Base-by-base conservation (phyloP, 2,113 vertebrate genomes). In the Donacobius atricapilla region DNA sequence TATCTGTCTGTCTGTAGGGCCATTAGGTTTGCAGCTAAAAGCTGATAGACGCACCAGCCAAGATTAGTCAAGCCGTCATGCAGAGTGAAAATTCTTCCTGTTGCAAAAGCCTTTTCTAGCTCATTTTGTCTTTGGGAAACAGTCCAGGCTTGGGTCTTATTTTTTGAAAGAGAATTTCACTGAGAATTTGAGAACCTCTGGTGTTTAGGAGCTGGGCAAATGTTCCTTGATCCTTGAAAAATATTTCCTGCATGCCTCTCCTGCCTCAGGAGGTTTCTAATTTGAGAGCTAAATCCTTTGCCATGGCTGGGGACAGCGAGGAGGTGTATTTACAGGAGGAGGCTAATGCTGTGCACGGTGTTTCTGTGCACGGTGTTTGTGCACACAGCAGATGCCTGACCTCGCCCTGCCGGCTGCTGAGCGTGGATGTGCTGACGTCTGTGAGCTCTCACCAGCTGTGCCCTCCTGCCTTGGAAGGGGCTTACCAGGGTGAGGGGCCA, bases 341-440 rank as follows among this genome's bases (percentile, higher is more conserved):
- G 6, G 28, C 2, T 4, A 5, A 48, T 39, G 54, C 51, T 35
- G 13, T 20, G 31, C 21, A 1, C 7, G 2, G n/a, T 39, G 70
- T 51, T 77, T 47, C 21, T 60, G 48, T 1, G 37, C 0, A 0
- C 20, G 23, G 35, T 2, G 11, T 66, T 57, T 75, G 39, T 81
- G 73, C 57, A 23, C 35, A 2, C 31, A 48, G 47, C 45, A 21
- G 44, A 19, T 20, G 35, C 66, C 30, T 13, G 66, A 31, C 19
- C 48, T 54, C 0, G 0, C 53, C 13, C 45, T 0, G 1, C 12
- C 1, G 0, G 21, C 54, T 24, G 20, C 54, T 13, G 33, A 33
- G 37, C 31, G 15, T 0, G 0, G 48, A 19, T 35, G 56, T 50
- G 44, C 58, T 68, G 51, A 90, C 0, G 9, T 3, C 45, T 16